Conservation (phyloP, 64 coral and sea anemone genomes). For the Pocillopora verrucosa region DNA sequence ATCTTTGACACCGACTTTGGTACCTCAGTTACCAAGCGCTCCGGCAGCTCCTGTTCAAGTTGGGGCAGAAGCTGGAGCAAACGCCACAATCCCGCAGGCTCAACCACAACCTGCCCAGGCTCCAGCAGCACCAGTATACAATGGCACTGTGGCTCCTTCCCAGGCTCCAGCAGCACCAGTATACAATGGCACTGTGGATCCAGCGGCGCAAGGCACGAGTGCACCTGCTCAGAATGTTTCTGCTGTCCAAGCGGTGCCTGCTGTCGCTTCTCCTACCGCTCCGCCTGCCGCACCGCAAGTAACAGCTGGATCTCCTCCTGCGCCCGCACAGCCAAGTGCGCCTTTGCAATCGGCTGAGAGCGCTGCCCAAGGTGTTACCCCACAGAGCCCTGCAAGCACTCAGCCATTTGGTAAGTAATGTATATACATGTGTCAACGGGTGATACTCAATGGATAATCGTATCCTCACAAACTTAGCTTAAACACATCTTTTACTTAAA, state of each 20-base stretch:
- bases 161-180: background rate
- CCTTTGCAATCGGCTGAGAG: background rate
- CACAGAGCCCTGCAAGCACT: background rate
- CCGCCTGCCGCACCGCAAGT: background rate
- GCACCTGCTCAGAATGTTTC: constrained; percentile 28
- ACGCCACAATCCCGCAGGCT: background rate
- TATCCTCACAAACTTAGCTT: no score
- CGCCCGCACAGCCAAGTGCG: constrained; percentile 22
- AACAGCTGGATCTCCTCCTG: background rate
- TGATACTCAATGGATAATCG: no score
- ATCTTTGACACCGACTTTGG: background rate
- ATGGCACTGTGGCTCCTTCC: background rate
- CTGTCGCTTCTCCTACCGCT: background rate
- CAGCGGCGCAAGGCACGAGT: background rate
- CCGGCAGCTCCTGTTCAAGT: constrained; percentile 6
- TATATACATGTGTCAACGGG: no score
- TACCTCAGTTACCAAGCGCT: background rate
- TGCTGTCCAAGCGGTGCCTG: background rate
- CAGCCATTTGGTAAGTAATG: constrained; percentile 35
- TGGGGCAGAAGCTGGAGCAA: background rate
- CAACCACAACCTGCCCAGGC: background rate
- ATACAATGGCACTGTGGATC: background rate
- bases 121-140: background rate
- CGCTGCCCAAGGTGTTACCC: background rate
- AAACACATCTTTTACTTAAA: no score